These are phyloP conservation scores for Melierax canorus DNA, from an alignment of 2,113 vertebrate species.

Conservation along the genomic window DNA sequence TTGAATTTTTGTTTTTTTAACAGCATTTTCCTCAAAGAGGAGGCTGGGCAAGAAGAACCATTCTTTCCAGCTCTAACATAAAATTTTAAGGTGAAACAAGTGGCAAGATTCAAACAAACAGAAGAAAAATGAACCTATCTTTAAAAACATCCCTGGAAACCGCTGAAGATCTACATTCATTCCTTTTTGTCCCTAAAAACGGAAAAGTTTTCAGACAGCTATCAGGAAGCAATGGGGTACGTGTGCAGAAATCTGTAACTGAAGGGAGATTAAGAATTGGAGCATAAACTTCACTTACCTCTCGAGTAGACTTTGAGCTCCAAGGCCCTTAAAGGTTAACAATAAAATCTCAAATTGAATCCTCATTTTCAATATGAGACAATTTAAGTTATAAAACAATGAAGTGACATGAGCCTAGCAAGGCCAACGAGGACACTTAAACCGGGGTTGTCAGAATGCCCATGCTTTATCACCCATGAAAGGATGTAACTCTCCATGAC, in stretches of 20 bases:
- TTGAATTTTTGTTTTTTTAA: constrained; percentile 53
- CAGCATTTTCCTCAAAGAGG: constrained; percentile 24
- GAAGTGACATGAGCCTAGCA: constrained; percentile 74
- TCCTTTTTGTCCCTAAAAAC: background rate
- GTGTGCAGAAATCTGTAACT: constrained; percentile 61
- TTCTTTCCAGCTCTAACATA: constrained; percentile 6
- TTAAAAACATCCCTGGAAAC: constrained; percentile 16
- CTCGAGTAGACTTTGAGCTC: constrained; percentile 67
- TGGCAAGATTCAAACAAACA: constrained; percentile 40
- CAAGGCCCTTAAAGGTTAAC: constrained; percentile 79
- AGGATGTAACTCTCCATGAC: constrained; percentile 75
- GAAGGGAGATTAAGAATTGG: constrained; percentile 68
- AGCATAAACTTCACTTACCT: constrained; percentile 75
- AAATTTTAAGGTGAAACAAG: constrained; percentile 45
- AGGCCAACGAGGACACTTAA: constrained; percentile 77
- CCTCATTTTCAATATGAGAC: constrained; percentile 75
- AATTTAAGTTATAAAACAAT: constrained; percentile 77
- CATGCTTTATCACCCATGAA: constrained; percentile 77
- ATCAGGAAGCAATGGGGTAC: constrained; percentile 17
- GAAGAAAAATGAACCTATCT: constrained; percentile 26
- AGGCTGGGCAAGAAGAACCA: constrained; percentile 15
- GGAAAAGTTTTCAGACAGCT: constrained; percentile 45
- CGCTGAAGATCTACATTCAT: background rate
- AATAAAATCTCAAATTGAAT: constrained; percentile 79
- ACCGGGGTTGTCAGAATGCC: constrained; percentile 67